phyloP scores from a whole-genome alignment of 1,140 invertebrate species.

The Drosophila nasuta region DNA sequence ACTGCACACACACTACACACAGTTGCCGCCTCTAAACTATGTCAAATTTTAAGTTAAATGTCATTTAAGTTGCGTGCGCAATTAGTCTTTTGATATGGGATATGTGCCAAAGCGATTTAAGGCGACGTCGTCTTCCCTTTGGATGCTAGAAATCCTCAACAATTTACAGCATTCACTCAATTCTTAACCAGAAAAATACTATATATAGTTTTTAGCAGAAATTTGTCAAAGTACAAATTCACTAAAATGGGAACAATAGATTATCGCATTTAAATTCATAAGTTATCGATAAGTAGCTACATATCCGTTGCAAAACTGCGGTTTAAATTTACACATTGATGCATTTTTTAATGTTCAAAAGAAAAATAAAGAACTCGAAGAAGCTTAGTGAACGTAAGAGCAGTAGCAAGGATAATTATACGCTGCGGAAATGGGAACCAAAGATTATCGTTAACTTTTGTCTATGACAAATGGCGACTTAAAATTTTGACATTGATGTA shows the following conservation, averaged over 20 bases:
- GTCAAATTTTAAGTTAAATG: constrained; percentile 80
- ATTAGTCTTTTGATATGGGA: constrained; percentile 71
- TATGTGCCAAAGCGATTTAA: constrained; percentile 50
- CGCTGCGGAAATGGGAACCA: too few relatives aligned
- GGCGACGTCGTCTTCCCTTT: constrained; percentile 2
- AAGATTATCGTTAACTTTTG: background rate
- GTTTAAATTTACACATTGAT: too few relatives aligned
- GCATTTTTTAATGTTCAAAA: too few relatives aligned
- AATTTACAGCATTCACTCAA: constrained; percentile 29
- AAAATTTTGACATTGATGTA: constrained; percentile 31
- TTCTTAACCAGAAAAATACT: background rate
- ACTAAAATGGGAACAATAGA: constrained; percentile 4
- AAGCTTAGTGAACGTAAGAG: too few relatives aligned
- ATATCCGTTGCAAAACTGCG: background rate
- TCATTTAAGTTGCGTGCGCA: constrained; percentile 71
- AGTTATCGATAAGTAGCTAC: background rate
- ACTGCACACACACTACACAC: constrained; percentile 20
- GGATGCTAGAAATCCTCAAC: background rate
- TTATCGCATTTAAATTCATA: background rate
- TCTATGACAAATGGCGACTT: constrained; percentile 14
- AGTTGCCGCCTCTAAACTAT: constrained; percentile 57
- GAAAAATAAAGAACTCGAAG: too few relatives aligned
- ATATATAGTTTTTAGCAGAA: background rate
- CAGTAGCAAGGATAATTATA: too few relatives aligned
- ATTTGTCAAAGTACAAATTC: background rate